phyloP scores from a whole-genome alignment of 2,888 invertebrate species.

The Subacronicta megacephala region DNA sequence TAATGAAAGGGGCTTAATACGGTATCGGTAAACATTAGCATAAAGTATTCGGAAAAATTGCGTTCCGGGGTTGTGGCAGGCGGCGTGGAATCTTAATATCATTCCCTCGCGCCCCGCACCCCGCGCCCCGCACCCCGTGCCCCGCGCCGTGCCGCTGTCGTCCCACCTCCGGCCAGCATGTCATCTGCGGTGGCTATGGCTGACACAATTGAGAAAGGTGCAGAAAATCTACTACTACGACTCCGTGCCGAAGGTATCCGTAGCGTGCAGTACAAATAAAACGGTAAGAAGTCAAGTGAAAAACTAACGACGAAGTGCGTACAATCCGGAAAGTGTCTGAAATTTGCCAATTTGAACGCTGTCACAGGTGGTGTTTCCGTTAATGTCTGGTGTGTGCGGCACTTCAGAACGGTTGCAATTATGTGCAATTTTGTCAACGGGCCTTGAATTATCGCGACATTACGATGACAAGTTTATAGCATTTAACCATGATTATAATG shows the following conservation, averaged over 20 bases:
- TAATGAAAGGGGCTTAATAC: conserved; percentile 77
- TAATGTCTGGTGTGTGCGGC: neutral
- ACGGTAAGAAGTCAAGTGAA: too few relatives aligned
- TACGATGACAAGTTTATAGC: conserved; percentile 55
- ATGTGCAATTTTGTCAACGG: conserved; percentile 71
- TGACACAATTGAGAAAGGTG: neutral
- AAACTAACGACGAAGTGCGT: too few relatives aligned
- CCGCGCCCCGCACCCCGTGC: too few relatives aligned
- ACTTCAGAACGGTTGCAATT: conserved; percentile 56
- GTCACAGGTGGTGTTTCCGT: conserved; percentile 1
- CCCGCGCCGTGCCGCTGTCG: conserved; percentile 8
- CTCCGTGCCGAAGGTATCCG: too few relatives aligned
- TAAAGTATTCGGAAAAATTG: conserved; percentile 81
- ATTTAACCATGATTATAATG: conserved; percentile 49
- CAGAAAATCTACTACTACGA: conserved; percentile 12
- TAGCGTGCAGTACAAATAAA: too few relatives aligned
- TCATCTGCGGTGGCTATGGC: conserved; percentile 3
- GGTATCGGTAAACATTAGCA: conserved; percentile 79
- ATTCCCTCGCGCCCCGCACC: too few relatives aligned
- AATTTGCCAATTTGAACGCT: neutral
- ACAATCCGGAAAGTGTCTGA: too few relatives aligned
- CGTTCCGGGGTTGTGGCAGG: conserved; percentile 65
- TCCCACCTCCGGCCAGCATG: neutral
- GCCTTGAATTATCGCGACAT: conserved; percentile 63
- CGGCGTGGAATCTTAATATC: conserved; percentile 74